Evolutionary conservation across 2,888 invertebrate genomes (phyloP).

Genomic region (Acronicta psi): DNA sequence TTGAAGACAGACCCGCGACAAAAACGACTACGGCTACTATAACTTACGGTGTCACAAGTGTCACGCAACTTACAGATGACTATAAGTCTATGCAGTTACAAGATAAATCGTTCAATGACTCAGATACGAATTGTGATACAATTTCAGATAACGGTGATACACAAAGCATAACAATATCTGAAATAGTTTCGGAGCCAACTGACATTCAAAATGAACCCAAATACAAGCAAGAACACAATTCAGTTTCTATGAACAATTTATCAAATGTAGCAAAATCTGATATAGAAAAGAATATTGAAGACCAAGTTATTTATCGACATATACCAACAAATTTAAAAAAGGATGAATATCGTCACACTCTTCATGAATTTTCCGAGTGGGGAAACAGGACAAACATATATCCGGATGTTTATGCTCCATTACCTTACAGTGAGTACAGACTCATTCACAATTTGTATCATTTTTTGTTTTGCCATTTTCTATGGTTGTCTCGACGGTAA

Average conservation of each 20-base stretch:
- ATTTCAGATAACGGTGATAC: constrained; percentile 26
- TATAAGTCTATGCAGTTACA: constrained; percentile 76
- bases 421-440: constrained; percentile 93
- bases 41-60: constrained; percentile 46
- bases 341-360: constrained; percentile 76
- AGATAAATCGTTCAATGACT: constrained; percentile 45
- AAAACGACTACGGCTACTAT: constrained; percentile 33
- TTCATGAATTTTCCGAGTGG: constrained; percentile 81
- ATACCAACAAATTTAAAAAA: constrained; percentile 61
- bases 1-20: constrained; percentile 43
- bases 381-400: constrained; percentile 87
- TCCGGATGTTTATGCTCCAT: constrained; percentile 93
- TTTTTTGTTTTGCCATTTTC: constrained; percentile 36
- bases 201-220: constrained; percentile 28
- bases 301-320: constrained; percentile 63
- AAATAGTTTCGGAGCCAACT: constrained; percentile 35
- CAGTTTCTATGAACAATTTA: constrained; percentile 60
- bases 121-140: constrained; percentile 21
- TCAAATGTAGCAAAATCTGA: constrained; percentile 39
- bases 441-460: constrained; percentile 30
- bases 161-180: constrained; percentile 31
- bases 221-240: constrained; percentile 35
- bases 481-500: constrained; percentile 23
- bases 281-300: constrained; percentile 47
- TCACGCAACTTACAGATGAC: constrained; percentile 76